phyloP scores from a whole-genome alignment of 2,888 invertebrate species.

The Andrena bicolor region DNA sequence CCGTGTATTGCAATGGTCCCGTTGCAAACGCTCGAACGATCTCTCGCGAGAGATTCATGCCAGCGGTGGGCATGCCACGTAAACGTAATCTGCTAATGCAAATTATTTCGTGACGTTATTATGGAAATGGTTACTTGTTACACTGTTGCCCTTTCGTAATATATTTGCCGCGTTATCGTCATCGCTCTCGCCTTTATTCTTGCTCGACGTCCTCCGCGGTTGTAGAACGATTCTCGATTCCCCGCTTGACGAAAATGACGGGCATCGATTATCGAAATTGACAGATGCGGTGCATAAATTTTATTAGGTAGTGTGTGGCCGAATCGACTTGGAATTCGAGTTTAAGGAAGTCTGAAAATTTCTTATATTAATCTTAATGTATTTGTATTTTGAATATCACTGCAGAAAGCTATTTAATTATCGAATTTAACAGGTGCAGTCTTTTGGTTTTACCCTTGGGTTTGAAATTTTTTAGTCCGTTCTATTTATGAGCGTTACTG shows the following conservation, averaged over 20 bases:
- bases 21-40: conserved; percentile 7
- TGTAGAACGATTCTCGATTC: conserved; percentile 13
- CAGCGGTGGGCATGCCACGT: neutral
- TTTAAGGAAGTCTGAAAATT: too few species aligned
- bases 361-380: too few species aligned
- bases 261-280: conserved; percentile 1
- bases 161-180: conserved; percentile 12
- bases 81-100: conserved; percentile 43
- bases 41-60: conserved; percentile 14
- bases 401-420: too few species aligned
- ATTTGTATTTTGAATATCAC: too few species aligned
- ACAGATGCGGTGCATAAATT: too few species aligned
- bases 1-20: neutral
- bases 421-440: too few species aligned
- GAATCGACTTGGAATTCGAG: neutral
- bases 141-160: conserved; percentile 23
- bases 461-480: too few species aligned
- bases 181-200: conserved; percentile 10
- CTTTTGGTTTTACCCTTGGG: too few species aligned
- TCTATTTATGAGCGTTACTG: too few species aligned
- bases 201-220: neutral
- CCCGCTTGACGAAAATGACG: neutral
- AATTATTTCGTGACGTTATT: conserved; percentile 42
- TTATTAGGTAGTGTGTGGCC: too few species aligned
- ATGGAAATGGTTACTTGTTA: conserved; percentile 36